These are phyloP conservation scores for Chrysocyon brachyurus DNA, from an alignment of 2,797 vertebrate genomes.

Conservation along the genomic window DNA sequence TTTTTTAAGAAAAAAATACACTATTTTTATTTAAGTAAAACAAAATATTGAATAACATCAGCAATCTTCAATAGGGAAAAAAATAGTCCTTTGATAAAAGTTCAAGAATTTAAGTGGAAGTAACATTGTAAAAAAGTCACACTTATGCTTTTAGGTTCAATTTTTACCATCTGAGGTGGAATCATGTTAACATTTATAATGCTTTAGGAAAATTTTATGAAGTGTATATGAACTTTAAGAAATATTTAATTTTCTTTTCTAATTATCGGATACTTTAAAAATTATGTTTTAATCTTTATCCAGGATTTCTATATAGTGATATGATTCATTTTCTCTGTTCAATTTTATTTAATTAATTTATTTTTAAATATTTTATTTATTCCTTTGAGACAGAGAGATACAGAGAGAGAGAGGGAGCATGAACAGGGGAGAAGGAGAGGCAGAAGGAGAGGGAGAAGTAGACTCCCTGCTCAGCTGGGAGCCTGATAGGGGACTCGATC, in stretches of 20 bases:
- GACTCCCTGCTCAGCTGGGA: too few species aligned
- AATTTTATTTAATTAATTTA: background rate
- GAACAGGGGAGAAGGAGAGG: too few species aligned
- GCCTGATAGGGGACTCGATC: too few species aligned
- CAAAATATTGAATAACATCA: background rate
- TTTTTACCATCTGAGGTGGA: background rate
- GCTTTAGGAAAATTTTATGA: background rate
- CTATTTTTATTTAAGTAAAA: background rate
- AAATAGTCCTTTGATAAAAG: background rate
- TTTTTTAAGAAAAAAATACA: background rate
- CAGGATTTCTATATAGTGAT: too few species aligned
- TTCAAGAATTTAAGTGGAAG: background rate
- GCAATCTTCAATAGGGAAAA: background rate
- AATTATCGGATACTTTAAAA: background rate
- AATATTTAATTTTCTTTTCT: background rate
- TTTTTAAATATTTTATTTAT: background rate
- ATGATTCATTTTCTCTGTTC: background rate
- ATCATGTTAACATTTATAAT: background rate
- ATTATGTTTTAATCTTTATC: background rate
- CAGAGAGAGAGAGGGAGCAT: too few species aligned
- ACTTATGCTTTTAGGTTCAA: background rate
- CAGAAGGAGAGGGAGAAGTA: too few species aligned
- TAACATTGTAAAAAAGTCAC: background rate
- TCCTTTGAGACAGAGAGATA: too few species aligned
- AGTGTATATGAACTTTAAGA: background rate